Percentiles rank a stretch among this genome's conserved stretches.
Evolutionary conservation across 92 coral and sea anemone species (phyloP).

Genomic region (Phenganax stokvisi): DNA sequence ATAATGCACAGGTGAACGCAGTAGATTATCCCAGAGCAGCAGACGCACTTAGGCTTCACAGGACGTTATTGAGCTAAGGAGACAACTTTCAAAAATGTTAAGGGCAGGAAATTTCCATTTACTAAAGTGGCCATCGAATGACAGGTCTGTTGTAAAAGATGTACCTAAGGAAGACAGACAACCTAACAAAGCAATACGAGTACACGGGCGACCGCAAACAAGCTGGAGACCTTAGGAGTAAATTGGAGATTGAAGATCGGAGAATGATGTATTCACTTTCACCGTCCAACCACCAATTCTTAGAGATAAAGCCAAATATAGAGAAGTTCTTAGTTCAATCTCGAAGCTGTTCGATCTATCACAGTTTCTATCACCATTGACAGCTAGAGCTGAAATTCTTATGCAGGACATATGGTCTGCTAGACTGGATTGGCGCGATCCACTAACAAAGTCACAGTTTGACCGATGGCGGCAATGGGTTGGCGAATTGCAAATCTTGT

Average conservation of each 20-base stretch:
- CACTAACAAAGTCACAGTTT: neutral
- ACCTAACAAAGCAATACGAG: neutral
- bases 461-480: too few relatives aligned
- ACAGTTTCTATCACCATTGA: slow-evolving; percentile 45
- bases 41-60: slow-evolving; percentile 41
- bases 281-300: slow-evolving; percentile 18
- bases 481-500: too few relatives aligned
- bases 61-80: slow-evolving; percentile 36
- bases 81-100: slow-evolving; percentile 43
- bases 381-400: slow-evolving; percentile 43
- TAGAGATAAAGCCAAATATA: slow-evolving; percentile 39
- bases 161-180: slow-evolving; percentile 34
- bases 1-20: neutral
- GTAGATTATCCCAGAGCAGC: slow-evolving; percentile 33
- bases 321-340: slow-evolving; percentile 44
- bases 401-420: slow-evolving; percentile 31
- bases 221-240: slow-evolving; percentile 44
- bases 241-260: slow-evolving; percentile 26
- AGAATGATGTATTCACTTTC: slow-evolving; percentile 41
- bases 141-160: slow-evolving; percentile 36
- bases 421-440: neutral
- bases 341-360: slow-evolving; percentile 47
- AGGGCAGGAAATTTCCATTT: slow-evolving; percentile 40
- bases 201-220: neutral
- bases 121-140: slow-evolving; percentile 44